Percentiles rank a stretch among this genome's conserved stretches.
phyloP scores from a whole-genome alignment of 2,797 vertebrate species.

The Mormyrus proboscirostris region DNA sequence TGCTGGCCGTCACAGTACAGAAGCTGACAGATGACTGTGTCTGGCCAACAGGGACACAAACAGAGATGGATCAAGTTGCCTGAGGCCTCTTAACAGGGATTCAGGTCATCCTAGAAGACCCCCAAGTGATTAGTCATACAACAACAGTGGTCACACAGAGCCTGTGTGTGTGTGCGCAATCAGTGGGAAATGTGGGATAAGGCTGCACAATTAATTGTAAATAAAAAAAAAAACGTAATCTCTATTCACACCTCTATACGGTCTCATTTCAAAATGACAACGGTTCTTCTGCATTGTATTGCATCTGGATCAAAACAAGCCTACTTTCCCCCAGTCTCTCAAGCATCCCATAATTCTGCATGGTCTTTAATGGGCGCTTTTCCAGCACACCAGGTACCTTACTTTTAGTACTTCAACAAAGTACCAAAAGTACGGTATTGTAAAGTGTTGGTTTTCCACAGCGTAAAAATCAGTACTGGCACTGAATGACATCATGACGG shows the following conservation, averaged over 20 bases:
- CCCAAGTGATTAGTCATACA: background rate
- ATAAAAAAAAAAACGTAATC: background rate
- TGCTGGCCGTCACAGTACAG: background rate
- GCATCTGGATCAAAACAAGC: background rate
- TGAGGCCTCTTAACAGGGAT: background rate
- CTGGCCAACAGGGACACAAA: background rate
- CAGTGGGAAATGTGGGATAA: background rate
- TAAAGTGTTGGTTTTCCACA: background rate
- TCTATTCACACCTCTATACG: background rate
- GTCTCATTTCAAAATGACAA: background rate
- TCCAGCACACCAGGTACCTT: background rate
- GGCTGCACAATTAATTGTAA: background rate
- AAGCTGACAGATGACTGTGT: background rate
- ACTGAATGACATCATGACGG: background rate
- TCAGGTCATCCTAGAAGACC: background rate
- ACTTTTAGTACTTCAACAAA: background rate
- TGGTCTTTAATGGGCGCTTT: background rate
- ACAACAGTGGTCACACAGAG: background rate
- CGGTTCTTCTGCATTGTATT: background rate
- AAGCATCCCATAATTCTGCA: background rate
- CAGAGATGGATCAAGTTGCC: background rate
- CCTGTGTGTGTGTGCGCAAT: background rate
- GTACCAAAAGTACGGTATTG: background rate
- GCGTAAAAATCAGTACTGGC: no score
- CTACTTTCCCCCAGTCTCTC: background rate